Conservation (phyloP, 2,888 invertebrate genomes). For the Drosophila paramelanica region DNA sequence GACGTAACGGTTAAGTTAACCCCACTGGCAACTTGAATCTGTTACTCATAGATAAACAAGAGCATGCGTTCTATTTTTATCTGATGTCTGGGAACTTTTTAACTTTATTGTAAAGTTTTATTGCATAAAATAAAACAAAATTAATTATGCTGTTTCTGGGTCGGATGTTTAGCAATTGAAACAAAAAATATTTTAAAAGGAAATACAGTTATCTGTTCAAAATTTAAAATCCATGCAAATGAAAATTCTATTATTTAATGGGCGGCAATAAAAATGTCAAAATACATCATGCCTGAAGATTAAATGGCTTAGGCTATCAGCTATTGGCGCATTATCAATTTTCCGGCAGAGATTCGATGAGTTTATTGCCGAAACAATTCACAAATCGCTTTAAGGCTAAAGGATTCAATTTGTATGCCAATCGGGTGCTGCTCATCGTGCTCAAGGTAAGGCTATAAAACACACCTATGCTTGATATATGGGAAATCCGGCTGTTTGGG, state of each 20-base stretch:
- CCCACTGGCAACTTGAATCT: neutral
- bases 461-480: slow-evolving; percentile 18
- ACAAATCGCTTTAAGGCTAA: slow-evolving; percentile 24
- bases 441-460: slow-evolving; percentile 20
- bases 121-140: too few relatives aligned
- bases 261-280: slow-evolving; percentile 31
- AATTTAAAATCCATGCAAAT: slow-evolving; percentile 25
- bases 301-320: slow-evolving; percentile 6
- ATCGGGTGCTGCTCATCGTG: slow-evolving; percentile 20
- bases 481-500: neutral
- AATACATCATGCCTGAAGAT: slow-evolving; percentile 9
- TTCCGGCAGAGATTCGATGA: slow-evolving; percentile 14
- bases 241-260: slow-evolving; percentile 27
- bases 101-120: too few relatives aligned
- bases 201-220: neutral
- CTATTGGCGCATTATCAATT: slow-evolving; percentile 27
- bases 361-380: slow-evolving; percentile 16
- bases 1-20: neutral
- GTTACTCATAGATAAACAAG: neutral
- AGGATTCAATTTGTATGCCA: slow-evolving; percentile 33
- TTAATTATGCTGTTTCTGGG: too few relatives aligned
- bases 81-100: too few relatives aligned
- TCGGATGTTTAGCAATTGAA: too few relatives aligned
- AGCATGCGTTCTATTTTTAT: too few relatives aligned
- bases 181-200: too few relatives aligned